Percentiles rank a stretch among this genome's conserved stretches.
Conservation (phyloP, 2,797 vertebrate species). For the Anomalospiza imberbis region DNA sequence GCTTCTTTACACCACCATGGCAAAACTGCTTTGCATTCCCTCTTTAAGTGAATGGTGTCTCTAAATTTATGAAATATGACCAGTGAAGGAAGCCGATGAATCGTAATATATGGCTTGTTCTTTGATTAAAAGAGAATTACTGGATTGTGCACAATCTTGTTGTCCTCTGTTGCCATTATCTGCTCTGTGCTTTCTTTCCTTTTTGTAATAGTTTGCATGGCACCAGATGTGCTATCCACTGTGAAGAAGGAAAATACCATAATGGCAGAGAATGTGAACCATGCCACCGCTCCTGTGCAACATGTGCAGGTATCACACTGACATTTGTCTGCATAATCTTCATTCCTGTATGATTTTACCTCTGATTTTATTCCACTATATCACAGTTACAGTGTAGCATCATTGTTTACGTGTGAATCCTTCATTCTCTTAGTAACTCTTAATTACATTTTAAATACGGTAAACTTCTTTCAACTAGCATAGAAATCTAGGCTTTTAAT, state of each 20-base stretch:
- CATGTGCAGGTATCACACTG: slow-evolving; percentile 86
- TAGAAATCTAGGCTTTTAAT: neutral
- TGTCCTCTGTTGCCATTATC: neutral
- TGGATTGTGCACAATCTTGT: neutral
- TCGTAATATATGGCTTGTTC: neutral
- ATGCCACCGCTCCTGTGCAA: slow-evolving; percentile 90
- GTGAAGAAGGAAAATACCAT: slow-evolving; percentile 89
- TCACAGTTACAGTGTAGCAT: neutral
- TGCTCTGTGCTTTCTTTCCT: neutral
- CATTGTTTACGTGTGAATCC: neutral
- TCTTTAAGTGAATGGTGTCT: neutral
- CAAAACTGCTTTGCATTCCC: neutral
- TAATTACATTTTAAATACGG: neutral
- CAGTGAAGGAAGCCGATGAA: neutral
- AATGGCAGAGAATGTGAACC: slow-evolving; percentile 89
- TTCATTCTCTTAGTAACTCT: neutral
- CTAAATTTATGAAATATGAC: neutral
- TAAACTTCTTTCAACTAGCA: neutral
- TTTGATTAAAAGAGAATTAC: neutral
- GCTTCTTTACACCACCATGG: neutral
- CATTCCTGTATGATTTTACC: neutral
- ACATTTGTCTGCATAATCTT: neutral
- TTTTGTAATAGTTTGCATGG: slow-evolving; percentile 84
- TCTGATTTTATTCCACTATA: neutral
- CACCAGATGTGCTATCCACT: slow-evolving; percentile 87